These are phyloP conservation scores for Cheirogaleus medius DNA, from an alignment of 2,113 vertebrate genomes.

Conservation along the genomic window DNA sequence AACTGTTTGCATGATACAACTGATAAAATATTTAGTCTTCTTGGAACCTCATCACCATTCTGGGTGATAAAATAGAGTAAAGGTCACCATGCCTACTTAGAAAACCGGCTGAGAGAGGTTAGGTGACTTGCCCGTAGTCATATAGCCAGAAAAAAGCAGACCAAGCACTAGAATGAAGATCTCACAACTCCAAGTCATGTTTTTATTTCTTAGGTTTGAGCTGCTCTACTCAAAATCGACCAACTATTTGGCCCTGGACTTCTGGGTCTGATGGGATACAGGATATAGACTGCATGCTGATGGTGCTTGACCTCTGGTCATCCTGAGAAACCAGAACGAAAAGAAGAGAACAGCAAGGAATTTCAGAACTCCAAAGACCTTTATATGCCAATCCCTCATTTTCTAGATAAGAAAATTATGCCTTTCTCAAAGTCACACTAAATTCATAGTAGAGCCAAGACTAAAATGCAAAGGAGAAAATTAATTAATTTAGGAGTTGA, in stretches of 20 bases:
- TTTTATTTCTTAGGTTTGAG: neutral
- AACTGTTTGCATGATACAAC: neutral
- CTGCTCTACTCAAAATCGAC: neutral
- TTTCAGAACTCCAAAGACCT: neutral
- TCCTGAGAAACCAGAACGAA: neutral
- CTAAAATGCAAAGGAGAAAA: constrained; percentile 2
- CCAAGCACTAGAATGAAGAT: neutral
- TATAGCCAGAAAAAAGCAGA: neutral
- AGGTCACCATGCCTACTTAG: neutral
- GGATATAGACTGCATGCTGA: neutral
- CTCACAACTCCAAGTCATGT: neutral
- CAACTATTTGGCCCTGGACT: neutral
- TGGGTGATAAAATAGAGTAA: neutral
- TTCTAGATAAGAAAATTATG: neutral
- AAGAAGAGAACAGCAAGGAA: neutral
- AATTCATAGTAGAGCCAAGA: neutral
- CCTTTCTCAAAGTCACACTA: neutral
- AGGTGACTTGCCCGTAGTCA: neutral
- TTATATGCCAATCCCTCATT: neutral
- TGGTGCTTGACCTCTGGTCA: neutral
- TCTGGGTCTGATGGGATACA: neutral
- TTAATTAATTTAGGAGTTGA: neutral
- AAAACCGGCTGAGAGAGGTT: neutral
- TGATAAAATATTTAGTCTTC: neutral
- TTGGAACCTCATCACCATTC: neutral